phyloP scores from a whole-genome alignment of 1,140 invertebrate genomes.

The Bombus difficillimus region DNA sequence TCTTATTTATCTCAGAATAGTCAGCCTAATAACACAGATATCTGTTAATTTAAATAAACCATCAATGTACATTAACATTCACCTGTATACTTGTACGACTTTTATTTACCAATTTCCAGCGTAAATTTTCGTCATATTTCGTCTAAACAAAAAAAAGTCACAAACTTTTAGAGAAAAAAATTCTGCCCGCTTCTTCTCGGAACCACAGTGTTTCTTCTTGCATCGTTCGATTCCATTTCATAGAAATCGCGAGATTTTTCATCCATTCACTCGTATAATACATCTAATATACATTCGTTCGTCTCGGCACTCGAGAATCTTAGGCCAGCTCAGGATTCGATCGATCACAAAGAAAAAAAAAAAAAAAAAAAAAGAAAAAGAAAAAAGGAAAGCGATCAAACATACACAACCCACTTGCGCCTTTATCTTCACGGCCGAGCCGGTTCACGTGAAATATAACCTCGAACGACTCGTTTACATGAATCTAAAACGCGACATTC shows the following conservation, averaged over 20 bases:
- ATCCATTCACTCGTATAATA: slow-evolving; percentile 34
- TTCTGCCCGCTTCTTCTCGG: neutral
- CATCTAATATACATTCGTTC: slow-evolving; percentile 6
- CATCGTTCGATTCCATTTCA: neutral
- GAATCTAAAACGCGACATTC: slow-evolving; percentile 27
- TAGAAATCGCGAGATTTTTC: slow-evolving; percentile 17
- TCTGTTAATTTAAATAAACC: no score
- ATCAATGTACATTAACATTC: no score
- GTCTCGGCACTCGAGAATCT: slow-evolving; percentile 17
- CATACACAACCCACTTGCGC: neutral
- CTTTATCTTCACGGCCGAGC: neutral
- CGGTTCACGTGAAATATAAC: slow-evolving; percentile 9
- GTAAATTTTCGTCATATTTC: no score
- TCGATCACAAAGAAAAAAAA: slow-evolving; percentile 16
- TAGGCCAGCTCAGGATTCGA: neutral
- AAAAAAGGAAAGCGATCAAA: slow-evolving; percentile 10
- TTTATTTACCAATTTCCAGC: no score
- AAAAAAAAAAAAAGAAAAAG: neutral
- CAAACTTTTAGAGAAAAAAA: neutral
- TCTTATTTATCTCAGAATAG: no score
- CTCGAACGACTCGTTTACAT: slow-evolving; percentile 34
- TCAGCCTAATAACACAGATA: no score
- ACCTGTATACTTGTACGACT: no score
- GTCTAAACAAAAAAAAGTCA: neutral
- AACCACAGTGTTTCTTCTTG: slow-evolving; percentile 25